Conservation (phyloP, 2,797 vertebrate genomes). For the Micrastur ruficollis region DNA sequence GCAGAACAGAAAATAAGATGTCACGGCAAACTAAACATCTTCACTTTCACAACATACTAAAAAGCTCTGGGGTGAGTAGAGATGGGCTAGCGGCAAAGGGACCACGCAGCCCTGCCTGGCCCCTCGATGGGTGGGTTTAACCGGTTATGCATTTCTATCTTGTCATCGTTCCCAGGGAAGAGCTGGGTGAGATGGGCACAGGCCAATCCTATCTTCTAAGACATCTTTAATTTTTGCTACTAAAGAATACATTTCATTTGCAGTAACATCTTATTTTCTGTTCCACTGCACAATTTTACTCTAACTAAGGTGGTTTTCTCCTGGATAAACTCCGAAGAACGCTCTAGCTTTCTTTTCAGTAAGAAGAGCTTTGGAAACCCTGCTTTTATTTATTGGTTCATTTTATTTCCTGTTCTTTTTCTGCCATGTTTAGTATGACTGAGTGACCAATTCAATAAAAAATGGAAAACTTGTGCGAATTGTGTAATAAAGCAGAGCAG, state of each 20-base stretch:
- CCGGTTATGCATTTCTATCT: constrained; percentile 12
- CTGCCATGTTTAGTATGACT: constrained; percentile 73
- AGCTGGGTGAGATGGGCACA: neutral
- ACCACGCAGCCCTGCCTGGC: neutral
- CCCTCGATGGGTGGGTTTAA: neutral
- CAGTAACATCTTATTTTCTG: constrained; percentile 80
- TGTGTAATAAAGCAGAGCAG: constrained; percentile 72
- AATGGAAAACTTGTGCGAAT: constrained; percentile 55
- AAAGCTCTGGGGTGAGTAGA: neutral
- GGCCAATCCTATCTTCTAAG: constrained; percentile 28
- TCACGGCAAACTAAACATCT: constrained; percentile 75
- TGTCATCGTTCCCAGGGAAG: neutral
- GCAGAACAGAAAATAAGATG: constrained; percentile 81
- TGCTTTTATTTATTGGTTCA: constrained; percentile 66
- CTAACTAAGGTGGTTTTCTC: constrained; percentile 69
- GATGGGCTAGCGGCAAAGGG: neutral
- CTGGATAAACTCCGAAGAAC: constrained; percentile 69
- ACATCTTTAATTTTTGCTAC: constrained; percentile 69
- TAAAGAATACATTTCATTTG: constrained; percentile 73
- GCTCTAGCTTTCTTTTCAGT: constrained; percentile 62
- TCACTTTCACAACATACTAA: constrained; percentile 66
- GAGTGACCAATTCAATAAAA: constrained; percentile 75
- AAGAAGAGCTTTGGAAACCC: constrained; percentile 56
- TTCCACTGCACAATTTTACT: constrained; percentile 77
- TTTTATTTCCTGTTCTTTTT: constrained; percentile 74